Evolutionary conservation across 2,113 vertebrate species (phyloP).

Genomic region (Ellobius talpinus): DNA sequence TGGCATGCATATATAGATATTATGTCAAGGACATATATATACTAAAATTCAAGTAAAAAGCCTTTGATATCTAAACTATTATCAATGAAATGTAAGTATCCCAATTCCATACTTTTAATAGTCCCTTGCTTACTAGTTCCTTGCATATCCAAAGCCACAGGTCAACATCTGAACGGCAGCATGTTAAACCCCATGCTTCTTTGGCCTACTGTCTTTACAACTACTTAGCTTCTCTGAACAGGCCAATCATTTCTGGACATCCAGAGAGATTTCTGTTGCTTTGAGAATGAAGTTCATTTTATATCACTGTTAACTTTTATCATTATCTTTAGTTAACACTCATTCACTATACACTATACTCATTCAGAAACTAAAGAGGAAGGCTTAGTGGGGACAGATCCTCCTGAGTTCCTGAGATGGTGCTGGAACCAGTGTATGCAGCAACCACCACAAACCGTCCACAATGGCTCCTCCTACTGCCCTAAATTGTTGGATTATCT

Average conservation of each 20-base stretch:
- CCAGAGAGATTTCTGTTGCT: not conserved
- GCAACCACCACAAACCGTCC: not conserved
- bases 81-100: not conserved
- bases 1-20: not conserved
- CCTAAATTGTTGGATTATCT: not conserved
- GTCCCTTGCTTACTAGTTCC: not conserved
- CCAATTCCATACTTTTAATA: not conserved
- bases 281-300: not conserved
- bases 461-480: not conserved
- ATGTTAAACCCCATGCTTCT: fast-evolving
- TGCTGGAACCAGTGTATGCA: not conserved
- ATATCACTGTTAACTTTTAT: not conserved
- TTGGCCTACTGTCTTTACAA: not conserved
- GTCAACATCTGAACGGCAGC: not conserved
- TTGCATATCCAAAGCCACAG: not conserved
- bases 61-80: not conserved
- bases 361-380: not conserved
- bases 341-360: fast-evolving
- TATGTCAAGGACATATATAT: not conserved
- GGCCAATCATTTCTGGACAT: not conserved
- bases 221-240: not conserved
- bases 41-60: not conserved
- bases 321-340: not conserved
- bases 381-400: fast-evolving
- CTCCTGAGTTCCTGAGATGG: fast-evolving